phyloP scores from a whole-genome alignment of 2,113 vertebrate species.

The Cricetomys ansorgei region DNA sequence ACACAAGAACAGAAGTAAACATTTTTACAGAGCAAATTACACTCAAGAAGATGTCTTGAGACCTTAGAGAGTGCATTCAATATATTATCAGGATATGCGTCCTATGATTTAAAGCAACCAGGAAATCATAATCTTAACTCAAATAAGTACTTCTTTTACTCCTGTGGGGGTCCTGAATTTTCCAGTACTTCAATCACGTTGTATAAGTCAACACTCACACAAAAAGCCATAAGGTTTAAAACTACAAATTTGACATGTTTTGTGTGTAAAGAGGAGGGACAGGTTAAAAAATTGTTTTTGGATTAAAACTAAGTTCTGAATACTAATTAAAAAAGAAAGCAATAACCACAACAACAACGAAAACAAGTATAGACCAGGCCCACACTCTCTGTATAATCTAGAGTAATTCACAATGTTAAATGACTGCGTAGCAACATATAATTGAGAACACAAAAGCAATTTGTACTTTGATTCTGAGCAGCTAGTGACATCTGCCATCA shows the following conservation, averaged over 20 bases:
- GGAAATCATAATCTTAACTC: constrained; percentile 35
- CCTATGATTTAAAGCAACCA: constrained; percentile 28
- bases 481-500: constrained; percentile 51
- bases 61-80: constrained; percentile 24
- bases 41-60: constrained; percentile 30
- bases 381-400: neutral
- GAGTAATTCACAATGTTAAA: neutral
- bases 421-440: neutral
- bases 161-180: neutral
- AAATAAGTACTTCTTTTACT: constrained; percentile 31
- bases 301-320: neutral
- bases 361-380: neutral
- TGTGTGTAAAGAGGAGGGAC: neutral
- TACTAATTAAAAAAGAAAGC: neutral
- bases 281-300: constrained; percentile 32
- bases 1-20: constrained; percentile 61
- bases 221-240: neutral
- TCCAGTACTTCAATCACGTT: constrained; percentile 3
- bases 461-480: constrained; percentile 41
- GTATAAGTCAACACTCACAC: neutral
- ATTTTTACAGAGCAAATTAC: constrained; percentile 69
- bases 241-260: neutral
- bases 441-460: constrained; percentile 6
- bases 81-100: neutral
- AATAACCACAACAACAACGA: neutral